Base-by-base conservation (phyloP, 2,797 vertebrate genomes). In the Miichthys miiuy region DNA sequence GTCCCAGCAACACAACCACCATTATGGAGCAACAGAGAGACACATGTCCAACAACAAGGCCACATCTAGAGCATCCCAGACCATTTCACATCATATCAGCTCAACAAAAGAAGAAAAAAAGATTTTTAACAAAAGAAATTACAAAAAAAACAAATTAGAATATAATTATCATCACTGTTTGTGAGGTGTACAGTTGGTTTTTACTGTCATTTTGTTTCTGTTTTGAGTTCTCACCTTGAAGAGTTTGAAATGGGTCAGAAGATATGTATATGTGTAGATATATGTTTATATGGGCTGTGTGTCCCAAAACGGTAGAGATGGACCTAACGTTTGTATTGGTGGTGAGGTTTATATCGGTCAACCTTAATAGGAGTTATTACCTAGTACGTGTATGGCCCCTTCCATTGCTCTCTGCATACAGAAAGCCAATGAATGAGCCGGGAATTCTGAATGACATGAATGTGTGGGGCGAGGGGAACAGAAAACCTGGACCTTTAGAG, bases 241-340 rank as follows among this genome's bases (percentile, higher is more conserved):
- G 86, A 90, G 80, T 89, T 89, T 82, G 82, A 90, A 86, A 87
- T 75, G 82, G 86, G 83, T 90, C 80, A 81, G 58, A 87, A 60
- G 87, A 82, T 73, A 80, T 92, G 91, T 94, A 92, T 79, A 89
- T 91, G 89, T 93, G 88, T 93, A 93, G 88, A 94, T 93, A 93
- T 90, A 82, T 92, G 92, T 93, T 92, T 91, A 93, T 92, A 91
- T 86, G 88, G 88, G 88, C 87, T 79, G 87, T 77, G 87, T 79
- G 86, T 88, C 82, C 90, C 88, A 76, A 79, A 85, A 80, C 81
- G 62, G 67, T 92, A 89, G 92, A 94, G 89, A 90, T 93, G 93
- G 92, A 94, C 91, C 88, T 93, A 93, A 93, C 48, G 85, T 95
- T 93, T 93, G 92, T 93, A 88, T 91, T 75, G 88, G 74, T 92